Base-by-base conservation (phyloP, 2,113 vertebrate genomes). In the Brachirus orientalis region DNA sequence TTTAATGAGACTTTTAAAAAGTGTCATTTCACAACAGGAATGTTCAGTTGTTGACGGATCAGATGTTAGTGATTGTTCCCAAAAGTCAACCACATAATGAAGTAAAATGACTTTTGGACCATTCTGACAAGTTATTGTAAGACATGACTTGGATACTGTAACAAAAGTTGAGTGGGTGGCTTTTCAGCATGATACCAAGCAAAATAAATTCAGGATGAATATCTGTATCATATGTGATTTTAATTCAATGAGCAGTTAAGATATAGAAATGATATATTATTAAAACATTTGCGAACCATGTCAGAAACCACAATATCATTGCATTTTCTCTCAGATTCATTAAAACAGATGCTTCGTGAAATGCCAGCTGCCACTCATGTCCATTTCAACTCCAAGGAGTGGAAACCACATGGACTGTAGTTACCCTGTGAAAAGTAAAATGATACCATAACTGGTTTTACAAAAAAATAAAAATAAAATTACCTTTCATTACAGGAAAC, bases 1-100 rank as follows among this genome's bases (percentile, higher is more conserved):
- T 65, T 67, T 88, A 85, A 87, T 78, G 70, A 87, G 73, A 48
- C 75, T 81, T 83, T 82, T 84, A 80, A 82, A 52, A 56, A 64
- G 78, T 77, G 75, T 78, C 82, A 74, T 75, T 84, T 81, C 56
- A 17, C 55, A 50, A 78, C 66, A 9, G 55, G 56, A 85, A 82
- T 58, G 76, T 70, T 73, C 51, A 41, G 77, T 62, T 61, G 82
- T 72, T 80, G 82, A 89, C 75, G 81, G 81, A 82, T 40, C 66
- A 71, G 72, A 80, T 59, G 44, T 69, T 54, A 55, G 57, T 68
- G 73, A 60, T 61, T 52, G 54, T 48, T 77, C 56, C 61, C 44
- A 54, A 72, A 75, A 52, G 62, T 73, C 62, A 38, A 57, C 70
- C 71, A 3, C 61, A 53, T 58, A 80, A 72, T 63, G 41, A 37